A percentile compares a stretch with the other conserved stretches of the same genome.
These are phyloP conservation scores for Pseudeuparius sepicola DNA, from an alignment of 2,888 invertebrate species.

Conservation along the genomic window DNA sequence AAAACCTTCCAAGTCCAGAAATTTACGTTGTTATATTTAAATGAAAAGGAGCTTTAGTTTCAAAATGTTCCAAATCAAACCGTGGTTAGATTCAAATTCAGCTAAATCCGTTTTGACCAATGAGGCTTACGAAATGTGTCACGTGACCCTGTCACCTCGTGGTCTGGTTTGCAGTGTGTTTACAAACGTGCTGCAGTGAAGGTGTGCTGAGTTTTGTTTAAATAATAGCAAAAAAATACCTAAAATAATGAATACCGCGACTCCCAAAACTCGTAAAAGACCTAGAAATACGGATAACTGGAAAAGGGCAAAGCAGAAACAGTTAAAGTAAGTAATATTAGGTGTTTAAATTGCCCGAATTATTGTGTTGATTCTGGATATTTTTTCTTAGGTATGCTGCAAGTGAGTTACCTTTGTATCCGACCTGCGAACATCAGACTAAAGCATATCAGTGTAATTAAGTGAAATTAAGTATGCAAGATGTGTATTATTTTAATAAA, in stretches of 20 bases:
- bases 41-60: neutral
- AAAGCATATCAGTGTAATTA: constrained; percentile 2
- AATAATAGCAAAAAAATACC: neutral
- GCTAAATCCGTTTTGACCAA: constrained; percentile 1
- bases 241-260: neutral
- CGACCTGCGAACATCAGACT: no score
- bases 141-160: neutral
- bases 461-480: constrained; percentile 1
- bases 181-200: constrained; percentile 1
- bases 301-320: neutral
- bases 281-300: neutral
- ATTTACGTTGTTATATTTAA: no score
- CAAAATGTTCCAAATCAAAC: constrained; percentile 1
- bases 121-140: neutral
- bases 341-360: neutral
- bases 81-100: neutral
- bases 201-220: neutral
- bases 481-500: neutral
- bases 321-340: constrained; percentile 1
- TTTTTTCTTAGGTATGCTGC: neutral
- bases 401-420: neutral
- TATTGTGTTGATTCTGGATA: no score
- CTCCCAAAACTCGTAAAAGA: constrained; percentile 2
- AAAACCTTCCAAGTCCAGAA: constrained; percentile 1
- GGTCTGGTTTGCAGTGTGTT: constrained; percentile 1